Conservation (phyloP, 2,888 invertebrate species). For the Drosophila formosana region DNA sequence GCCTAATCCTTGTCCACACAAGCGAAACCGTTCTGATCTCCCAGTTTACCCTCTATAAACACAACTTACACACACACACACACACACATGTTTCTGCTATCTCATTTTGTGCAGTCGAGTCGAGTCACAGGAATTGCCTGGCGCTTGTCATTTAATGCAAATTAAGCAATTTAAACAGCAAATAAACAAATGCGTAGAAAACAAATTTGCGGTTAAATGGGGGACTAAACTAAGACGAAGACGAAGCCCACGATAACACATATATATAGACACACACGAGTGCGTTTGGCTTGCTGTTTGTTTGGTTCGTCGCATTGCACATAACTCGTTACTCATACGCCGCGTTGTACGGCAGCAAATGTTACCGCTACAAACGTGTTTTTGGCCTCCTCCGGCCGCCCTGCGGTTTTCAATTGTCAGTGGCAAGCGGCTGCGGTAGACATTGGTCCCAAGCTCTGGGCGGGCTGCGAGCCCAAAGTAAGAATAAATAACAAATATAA, state of each 20-base stretch:
- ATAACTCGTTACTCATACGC: conserved; percentile 79
- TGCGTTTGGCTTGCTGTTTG: conserved; percentile 33
- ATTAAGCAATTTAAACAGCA: conserved; percentile 80
- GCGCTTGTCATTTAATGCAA: conserved; percentile 71
- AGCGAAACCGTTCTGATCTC: conserved; percentile 22
- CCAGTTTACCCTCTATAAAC: conserved; percentile 20
- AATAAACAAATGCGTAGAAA: conserved; percentile 55
- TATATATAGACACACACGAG: conserved; percentile 10
- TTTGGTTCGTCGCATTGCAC: conserved; percentile 63
- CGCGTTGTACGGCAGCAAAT: conserved; percentile 39
- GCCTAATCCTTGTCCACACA: conserved; percentile 27
- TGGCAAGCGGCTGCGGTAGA: conserved; percentile 44
- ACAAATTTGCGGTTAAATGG: conserved; percentile 59
- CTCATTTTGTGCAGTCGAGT: conserved; percentile 34
- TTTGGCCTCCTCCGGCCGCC: conserved; percentile 8
- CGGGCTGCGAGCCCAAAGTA: conserved; percentile 30
- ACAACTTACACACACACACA: not conserved
- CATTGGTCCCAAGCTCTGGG: conserved; percentile 37
- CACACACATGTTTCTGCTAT: conserved; percentile 16
- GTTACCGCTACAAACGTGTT: conserved; percentile 43
- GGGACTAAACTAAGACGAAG: conserved; percentile 34
- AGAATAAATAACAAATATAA: conserved; percentile 71
- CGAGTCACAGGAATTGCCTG: conserved; percentile 22
- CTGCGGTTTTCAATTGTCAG: conserved; percentile 71
- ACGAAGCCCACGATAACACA: conserved; percentile 13